phyloP scores from a whole-genome alignment of 2,113 vertebrate genomes.

The Lepus americanus region DNA sequence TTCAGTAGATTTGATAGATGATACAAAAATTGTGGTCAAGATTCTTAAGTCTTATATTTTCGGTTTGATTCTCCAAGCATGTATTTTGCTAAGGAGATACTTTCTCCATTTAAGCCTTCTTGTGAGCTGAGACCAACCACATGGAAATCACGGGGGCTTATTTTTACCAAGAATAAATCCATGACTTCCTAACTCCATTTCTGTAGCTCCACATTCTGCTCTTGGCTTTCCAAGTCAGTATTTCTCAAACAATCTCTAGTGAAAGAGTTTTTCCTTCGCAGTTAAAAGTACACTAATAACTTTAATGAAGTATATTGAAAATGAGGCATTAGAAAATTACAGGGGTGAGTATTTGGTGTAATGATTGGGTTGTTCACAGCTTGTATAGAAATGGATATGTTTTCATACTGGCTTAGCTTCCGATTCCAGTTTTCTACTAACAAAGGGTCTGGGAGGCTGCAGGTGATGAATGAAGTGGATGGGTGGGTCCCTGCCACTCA shows the following conservation, averaged over 20 bases:
- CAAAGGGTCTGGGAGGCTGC: too few species aligned
- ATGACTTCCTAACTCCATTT: background rate
- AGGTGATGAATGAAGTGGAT: too few species aligned
- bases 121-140: background rate
- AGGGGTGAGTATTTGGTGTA: too few species aligned
- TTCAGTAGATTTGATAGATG: background rate
- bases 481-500: too few species aligned
- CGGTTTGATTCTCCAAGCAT: constrained; percentile 1
- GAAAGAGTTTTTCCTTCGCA: background rate
- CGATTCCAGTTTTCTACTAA: too few species aligned
- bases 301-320: constrained; percentile 11
- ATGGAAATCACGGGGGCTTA: background rate
- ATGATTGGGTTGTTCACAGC: too few species aligned
- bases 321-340: background rate
- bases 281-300: background rate
- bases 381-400: too few species aligned
- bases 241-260: background rate
- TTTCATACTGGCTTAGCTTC: too few species aligned
- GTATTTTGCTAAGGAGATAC: background rate
- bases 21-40: background rate
- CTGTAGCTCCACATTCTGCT: background rate
- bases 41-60: background rate
- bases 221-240: background rate
- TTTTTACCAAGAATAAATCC: background rate
- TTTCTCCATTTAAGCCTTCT: background rate